Base-by-base conservation (phyloP, 2,888 invertebrate genomes). In the Heliconius aoede region DNA sequence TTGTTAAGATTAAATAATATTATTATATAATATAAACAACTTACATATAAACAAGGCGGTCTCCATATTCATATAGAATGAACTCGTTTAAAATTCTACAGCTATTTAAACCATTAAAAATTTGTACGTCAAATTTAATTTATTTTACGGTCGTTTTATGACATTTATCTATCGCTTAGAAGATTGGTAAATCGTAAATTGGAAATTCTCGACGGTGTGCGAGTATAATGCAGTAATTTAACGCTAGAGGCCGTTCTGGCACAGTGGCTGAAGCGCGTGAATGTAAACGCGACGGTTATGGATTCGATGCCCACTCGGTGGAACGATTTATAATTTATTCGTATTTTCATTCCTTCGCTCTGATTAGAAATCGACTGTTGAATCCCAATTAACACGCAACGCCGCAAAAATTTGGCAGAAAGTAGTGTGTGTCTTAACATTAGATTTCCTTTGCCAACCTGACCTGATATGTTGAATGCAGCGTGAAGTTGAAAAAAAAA, bases 181-280 rank as follows among this genome's bases (percentile, higher is more conserved):
- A 87, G 88, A 88, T 88, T 88, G 87, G 82, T 86, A 86, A 87
- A 86, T 85, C 87, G 85, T 88, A 89, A 87, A 88, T 87, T 87
- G 85, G 81, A 85, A 86, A 85, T 86, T 85, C 82, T 74, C 58
- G 71, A 26, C 75, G 24, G n/a, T 77, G 77, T 79, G 65, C 61
- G 64, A 51, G 36, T 46, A 24, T 67, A 28, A 51, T 69, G n/a
- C 55, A 30, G 69, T 55, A 26, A 32, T 60, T 60, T 60, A 26
- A 26, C 60, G 60, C 60, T 15, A 55, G 9, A 55, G 9, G 0
- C 55, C n/a, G 9, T 55, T 8, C 7, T 21, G n/a, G 55, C 55
- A n/a, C 9, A 55, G 55, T 9, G n/a, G n/a, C 55, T n/a, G 9
- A 55, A 46, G 1, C 11, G 8, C 11, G 9, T 55, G 9, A n/a